phyloP scores from a whole-genome alignment of 2,113 vertebrate species.

The Cottus gobio region DNA sequence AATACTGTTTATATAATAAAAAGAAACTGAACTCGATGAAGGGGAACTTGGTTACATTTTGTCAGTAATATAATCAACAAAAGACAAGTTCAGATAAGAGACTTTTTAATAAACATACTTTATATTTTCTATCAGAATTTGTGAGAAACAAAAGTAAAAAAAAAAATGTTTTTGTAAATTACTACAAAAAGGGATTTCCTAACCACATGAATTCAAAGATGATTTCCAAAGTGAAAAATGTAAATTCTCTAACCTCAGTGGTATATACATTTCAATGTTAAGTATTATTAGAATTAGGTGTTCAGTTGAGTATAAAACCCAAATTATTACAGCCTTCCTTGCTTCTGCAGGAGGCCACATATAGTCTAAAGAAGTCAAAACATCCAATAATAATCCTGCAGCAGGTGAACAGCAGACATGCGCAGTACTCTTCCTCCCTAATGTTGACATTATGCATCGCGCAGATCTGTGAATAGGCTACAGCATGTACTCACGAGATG shows the following conservation, averaged over 20 bases:
- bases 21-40: not conserved
- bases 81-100: not conserved
- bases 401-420: slow-evolving; percentile 49
- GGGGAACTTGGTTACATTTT: not conserved
- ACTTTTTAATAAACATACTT: not conserved
- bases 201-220: not conserved
- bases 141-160: not conserved
- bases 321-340: not conserved
- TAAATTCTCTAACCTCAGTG: not conserved
- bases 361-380: slow-evolving; percentile 22
- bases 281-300: not conserved
- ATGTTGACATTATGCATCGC: slow-evolving; percentile 76
- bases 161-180: not conserved
- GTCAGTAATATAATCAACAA: not conserved
- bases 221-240: not conserved
- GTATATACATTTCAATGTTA: not conserved
- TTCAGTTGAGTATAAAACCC: not conserved
- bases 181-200: not conserved
- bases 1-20: not conserved
- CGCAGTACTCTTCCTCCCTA: slow-evolving; percentile 67
- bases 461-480: slow-evolving; percentile 77
- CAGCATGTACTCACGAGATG: slow-evolving; percentile 87
- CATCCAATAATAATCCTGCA: not conserved
- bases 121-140: not conserved
- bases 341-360: not conserved